Percentiles rank a stretch among this genome's conserved stretches.
Conservation (phyloP, 2,888 invertebrate genomes). For the Lycia hirtaria region DNA sequence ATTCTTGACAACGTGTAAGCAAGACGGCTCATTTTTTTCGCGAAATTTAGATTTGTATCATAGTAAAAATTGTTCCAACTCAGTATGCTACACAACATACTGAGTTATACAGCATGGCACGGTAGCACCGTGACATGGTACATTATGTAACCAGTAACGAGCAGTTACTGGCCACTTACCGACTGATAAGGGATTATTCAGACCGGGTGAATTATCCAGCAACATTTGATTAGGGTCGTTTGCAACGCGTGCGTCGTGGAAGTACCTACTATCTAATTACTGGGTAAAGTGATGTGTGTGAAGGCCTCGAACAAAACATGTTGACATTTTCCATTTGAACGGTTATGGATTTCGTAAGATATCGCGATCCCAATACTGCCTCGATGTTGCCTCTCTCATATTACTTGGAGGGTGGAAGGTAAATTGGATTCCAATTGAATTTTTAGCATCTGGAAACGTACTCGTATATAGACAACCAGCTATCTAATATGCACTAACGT, state of each 20-base stretch:
- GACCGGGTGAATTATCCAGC: background rate
- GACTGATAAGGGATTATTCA: background rate
- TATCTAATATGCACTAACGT: no score
- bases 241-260: constrained; percentile 5
- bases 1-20: no score
- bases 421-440: no score
- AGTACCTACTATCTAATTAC: constrained; percentile 15
- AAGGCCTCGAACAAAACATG: constrained; percentile 25
- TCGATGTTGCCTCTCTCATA: background rate
- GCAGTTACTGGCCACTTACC: background rate
- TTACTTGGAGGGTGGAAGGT: no score
- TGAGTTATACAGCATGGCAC: background rate
- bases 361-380: constrained; percentile 3
- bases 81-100: no score
- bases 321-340: constrained; percentile 25
- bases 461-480: no score
- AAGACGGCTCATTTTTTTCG: no score
- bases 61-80: no score
- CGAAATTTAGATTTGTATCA: no score
- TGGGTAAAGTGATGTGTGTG: constrained; percentile 16
- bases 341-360: constrained; percentile 15
- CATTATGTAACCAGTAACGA: background rate
- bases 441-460: no score
- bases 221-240: constrained; percentile 9
- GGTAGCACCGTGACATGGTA: background rate